Conservation (phyloP, 2,797 vertebrate genomes). For the Sebastes trivittatus region DNA sequence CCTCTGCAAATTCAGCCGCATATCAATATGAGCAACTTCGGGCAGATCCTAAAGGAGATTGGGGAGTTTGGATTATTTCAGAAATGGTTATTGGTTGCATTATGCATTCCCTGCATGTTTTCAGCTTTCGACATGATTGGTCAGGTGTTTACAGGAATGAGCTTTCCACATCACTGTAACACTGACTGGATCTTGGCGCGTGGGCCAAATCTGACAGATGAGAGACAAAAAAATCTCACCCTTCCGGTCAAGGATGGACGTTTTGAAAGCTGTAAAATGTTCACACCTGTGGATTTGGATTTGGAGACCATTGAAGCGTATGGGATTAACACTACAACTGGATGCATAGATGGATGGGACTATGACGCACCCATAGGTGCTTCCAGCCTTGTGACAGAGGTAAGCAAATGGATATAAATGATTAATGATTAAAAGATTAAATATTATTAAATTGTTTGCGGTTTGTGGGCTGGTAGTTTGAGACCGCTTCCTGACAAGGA, state of each 20-base stretch:
- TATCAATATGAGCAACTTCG: constrained; percentile 77
- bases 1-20: neutral
- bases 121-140: constrained; percentile 81
- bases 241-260: constrained; percentile 73
- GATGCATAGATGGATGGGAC: neutral
- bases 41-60: constrained; percentile 77
- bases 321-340: neutral
- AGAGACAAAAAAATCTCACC: constrained; percentile 82
- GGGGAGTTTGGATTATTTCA: constrained; percentile 89
- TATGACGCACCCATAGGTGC: constrained; percentile 68
- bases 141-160: constrained; percentile 83
- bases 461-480: too few relatives aligned
- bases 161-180: constrained; percentile 82
- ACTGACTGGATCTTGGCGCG: constrained; percentile 85
- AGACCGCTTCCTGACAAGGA: neutral
- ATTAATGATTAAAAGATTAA: too few relatives aligned
- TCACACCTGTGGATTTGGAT: constrained; percentile 50
- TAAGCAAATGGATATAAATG: neutral
- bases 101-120: constrained; percentile 75
- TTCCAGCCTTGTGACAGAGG: constrained; percentile 53
- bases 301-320: neutral
- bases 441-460: neutral
- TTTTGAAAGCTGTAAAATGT: constrained; percentile 81
- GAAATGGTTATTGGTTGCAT: constrained; percentile 74
- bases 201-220: constrained; percentile 80